Base-by-base conservation (phyloP, 2,888 invertebrate genomes). In the Perdita meconis region DNA sequence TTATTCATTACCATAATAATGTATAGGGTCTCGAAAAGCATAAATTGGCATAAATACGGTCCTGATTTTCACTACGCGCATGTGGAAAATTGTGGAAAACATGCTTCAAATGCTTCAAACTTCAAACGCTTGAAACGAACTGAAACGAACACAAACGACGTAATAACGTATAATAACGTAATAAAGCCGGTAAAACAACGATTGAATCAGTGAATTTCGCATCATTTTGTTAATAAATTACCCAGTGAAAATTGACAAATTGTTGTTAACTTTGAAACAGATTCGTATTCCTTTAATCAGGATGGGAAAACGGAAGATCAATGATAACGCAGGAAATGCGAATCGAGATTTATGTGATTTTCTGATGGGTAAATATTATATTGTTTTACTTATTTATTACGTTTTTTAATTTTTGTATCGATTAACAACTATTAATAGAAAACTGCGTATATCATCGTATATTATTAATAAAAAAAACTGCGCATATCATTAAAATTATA, bases 261-360 rank as follows among this genome's bases (percentile, higher is more conserved):
- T 51, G 13, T 42, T n/a, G n/a, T n/a, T n/a, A n/a, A n/a, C n/a
- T 36, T 13, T 3, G 53, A 30, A 6, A 0, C 10, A 38, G 4
- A 24, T 38, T 1, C n/a, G n/a, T 1, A 24, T 50, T 63, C 24
- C 51, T n/a, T 56, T 12, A 19, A 8, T 4, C 6, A 84, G 56
- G 70, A 95, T 95, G 95, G 94, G 95, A 86, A 95, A 95, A 91
- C 92, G 95, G 57, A 95, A 95, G 91, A 93, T 94, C 59, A 94
- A 94, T 0, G 92, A 93, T 0, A 91, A 86, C 70, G 92, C 90
- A 42, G 92, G 93, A 78, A 95, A 95, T 86, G 91, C 92, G 1
- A 95, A 95, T 89, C 91, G 93, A 42, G 95, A 95, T 84, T 94
- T 95, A 85, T 95, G 95, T 82, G 94, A 95, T 53, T 94, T 95